phyloP scores from a whole-genome alignment of 2,113 vertebrate species.

The Serilophus lunatus region DNA sequence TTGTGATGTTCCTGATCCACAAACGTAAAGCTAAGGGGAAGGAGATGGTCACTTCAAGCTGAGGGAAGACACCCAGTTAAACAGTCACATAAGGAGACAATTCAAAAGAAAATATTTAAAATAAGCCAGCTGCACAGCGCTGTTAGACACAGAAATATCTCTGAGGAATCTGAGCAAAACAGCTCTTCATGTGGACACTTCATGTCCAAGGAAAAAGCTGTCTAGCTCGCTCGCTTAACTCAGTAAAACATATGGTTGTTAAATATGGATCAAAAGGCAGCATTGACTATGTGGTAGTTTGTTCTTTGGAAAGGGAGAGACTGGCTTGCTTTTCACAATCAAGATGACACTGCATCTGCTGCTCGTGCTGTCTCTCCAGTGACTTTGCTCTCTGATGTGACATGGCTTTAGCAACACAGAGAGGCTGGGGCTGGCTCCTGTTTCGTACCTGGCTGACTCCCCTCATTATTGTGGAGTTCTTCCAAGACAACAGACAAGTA shows the following conservation, averaged over 20 bases:
- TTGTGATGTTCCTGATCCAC: background rate
- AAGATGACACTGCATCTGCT: background rate
- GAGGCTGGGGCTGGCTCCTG: background rate
- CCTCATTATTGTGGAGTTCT: background rate
- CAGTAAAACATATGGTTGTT: background rate
- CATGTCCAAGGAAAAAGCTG: background rate
- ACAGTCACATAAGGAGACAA: background rate
- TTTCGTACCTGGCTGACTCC: background rate
- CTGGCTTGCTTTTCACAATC: background rate
- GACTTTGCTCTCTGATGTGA: background rate
- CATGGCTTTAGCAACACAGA: background rate
- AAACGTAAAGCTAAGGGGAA: background rate
- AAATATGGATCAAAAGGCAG: slow-evolving; percentile 17
- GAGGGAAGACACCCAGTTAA: background rate
- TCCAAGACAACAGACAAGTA: background rate
- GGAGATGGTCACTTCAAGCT: background rate
- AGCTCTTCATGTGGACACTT: background rate
- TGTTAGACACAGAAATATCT: background rate
- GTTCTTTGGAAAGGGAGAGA: background rate
- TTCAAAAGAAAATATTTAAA: background rate
- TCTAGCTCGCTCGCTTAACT: background rate
- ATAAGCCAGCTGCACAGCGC: background rate
- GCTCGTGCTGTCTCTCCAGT: background rate
- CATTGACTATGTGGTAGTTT: background rate
- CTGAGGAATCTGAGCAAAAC: background rate